Conservation (phyloP, 2,113 vertebrate species). For the Scytalopus superciliaris region DNA sequence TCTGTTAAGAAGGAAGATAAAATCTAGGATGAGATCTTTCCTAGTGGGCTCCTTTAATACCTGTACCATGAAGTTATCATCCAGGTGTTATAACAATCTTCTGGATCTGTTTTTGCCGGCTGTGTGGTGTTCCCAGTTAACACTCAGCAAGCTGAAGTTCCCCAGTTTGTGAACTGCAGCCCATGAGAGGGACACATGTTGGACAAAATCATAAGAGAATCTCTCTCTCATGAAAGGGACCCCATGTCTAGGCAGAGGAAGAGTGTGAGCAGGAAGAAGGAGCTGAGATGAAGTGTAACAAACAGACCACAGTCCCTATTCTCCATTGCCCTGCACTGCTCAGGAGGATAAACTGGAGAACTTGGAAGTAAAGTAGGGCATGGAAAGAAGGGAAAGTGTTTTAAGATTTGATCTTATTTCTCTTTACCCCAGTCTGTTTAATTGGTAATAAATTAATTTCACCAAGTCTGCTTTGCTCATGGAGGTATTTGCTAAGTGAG, state of each 20-base stretch:
- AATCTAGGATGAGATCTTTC: neutral
- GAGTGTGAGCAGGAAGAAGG: neutral
- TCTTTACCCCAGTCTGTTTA: neutral
- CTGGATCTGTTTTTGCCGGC: neutral
- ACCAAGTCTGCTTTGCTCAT: neutral
- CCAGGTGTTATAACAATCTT: neutral
- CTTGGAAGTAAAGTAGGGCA: neutral
- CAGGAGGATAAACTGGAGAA: neutral
- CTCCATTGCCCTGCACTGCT: too few species aligned
- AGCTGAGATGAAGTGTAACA: neutral
- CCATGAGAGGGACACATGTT: neutral
- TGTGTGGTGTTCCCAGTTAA: neutral
- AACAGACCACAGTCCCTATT: neutral
- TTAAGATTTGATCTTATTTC: neutral
- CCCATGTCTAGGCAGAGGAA: neutral
- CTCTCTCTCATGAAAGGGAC: fast-evolving
- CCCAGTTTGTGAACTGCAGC: neutral
- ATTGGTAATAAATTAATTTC: neutral
- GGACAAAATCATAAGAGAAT: neutral
- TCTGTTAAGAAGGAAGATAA: too few species aligned
- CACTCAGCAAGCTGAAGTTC: neutral
- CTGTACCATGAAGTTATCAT: neutral
- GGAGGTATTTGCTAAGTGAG: neutral
- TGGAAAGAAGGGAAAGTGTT: neutral
- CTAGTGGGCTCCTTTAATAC: neutral